Conservation (phyloP, 2,888 invertebrate genomes). For the Sphaeridia pumilis region DNA sequence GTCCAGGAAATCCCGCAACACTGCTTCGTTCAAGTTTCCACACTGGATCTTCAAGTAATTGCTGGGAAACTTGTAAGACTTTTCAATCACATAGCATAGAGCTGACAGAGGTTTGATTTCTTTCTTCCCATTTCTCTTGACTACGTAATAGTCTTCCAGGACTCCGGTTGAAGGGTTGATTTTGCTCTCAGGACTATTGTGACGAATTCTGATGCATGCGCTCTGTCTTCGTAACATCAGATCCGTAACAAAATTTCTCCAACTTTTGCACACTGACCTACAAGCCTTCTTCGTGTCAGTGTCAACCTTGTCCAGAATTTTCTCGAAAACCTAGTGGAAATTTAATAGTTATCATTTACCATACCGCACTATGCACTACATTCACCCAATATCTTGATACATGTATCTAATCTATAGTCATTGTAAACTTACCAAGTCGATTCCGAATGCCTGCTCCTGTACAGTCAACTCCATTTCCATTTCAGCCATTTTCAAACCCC, state of each 20-base stretch:
- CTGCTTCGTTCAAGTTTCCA: neutral
- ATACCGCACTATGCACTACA: no score
- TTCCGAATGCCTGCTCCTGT: neutral
- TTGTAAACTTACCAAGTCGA: neutral
- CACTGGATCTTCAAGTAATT: neutral
- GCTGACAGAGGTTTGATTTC: neutral
- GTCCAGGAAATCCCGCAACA: neutral
- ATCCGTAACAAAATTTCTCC: neutral
- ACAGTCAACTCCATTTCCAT: neutral
- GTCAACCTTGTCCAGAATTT: neutral
- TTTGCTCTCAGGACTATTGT: neutral
- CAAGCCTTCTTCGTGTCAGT: neutral
- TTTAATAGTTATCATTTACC: no score
- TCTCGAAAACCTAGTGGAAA: neutral
- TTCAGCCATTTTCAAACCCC: no score
- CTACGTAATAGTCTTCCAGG: neutral
- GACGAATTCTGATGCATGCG: neutral
- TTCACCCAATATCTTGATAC: no score
- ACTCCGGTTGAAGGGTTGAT: no score
- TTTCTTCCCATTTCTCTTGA: no score
- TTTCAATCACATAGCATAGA: neutral
- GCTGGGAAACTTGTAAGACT: neutral
- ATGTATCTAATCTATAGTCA: no score
- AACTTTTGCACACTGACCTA: neutral
- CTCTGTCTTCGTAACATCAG: neutral